A percentile compares a stretch with the other conserved stretches of the same genome.
phyloP scores from a whole-genome alignment of 2,888 invertebrate species.

The Agrotis ipsilon region DNA sequence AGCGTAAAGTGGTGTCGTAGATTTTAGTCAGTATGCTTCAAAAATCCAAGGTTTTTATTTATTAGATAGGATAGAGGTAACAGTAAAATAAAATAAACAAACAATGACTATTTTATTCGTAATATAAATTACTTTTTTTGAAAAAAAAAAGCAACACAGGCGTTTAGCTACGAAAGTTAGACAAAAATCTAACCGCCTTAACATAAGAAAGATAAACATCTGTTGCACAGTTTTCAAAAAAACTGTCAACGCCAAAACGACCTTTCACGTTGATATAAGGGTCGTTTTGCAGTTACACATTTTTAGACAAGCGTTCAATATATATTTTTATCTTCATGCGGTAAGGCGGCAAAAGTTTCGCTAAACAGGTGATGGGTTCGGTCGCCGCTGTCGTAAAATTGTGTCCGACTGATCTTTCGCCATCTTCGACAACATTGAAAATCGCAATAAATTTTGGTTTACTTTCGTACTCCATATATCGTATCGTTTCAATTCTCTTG shows the following conservation, averaged over 20 bases:
- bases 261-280: too few species aligned
- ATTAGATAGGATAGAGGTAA: not conserved
- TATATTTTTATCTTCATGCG: too few species aligned
- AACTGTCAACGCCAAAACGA: too few species aligned
- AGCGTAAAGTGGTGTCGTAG: too few species aligned
- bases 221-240: too few species aligned
- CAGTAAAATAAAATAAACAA: not conserved
- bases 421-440: conserved; percentile 16
- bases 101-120: not conserved
- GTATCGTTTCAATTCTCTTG: not conserved
- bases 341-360: not conserved
- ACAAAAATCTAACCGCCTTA: not conserved
- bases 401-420: conserved; percentile 5
- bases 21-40: too few species aligned
- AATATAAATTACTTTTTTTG: not conserved
- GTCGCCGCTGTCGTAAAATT: conserved; percentile 1
- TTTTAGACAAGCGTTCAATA: too few species aligned
- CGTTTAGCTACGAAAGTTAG: not conserved
- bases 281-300: too few species aligned
- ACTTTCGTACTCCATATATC: not conserved
- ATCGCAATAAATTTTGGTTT: not conserved
- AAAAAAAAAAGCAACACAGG: not conserved
- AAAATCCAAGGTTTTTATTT: too few species aligned
- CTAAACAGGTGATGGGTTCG: not conserved
- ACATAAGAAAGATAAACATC: too few species aligned